phyloP scores from a whole-genome alignment of 2,888 invertebrate genomes.

The Cotesia congregata region DNA sequence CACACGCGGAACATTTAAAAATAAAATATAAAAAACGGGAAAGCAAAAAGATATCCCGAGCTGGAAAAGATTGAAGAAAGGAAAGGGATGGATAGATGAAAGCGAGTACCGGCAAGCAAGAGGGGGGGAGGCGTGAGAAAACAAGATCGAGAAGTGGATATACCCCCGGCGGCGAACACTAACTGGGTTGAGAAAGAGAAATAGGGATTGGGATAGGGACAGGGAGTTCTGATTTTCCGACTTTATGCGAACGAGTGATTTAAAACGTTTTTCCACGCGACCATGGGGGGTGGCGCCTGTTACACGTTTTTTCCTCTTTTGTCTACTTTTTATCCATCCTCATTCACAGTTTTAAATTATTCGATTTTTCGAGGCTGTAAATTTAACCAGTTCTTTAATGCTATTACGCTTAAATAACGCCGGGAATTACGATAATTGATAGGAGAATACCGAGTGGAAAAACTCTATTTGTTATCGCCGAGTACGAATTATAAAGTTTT shows the following conservation, averaged over 20 bases:
- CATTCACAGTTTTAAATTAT: neutral
- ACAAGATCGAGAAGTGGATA: slow-evolving; percentile 30
- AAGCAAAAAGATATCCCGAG: neutral
- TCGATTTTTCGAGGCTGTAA: neutral
- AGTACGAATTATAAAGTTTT: too few relatives aligned
- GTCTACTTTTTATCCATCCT: slow-evolving; percentile 6
- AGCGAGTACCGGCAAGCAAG: neutral
- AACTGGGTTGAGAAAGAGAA: slow-evolving; percentile 16
- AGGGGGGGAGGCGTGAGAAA: slow-evolving; percentile 32
- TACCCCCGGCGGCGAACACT: slow-evolving; percentile 19
- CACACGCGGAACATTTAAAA: slow-evolving; percentile 29
- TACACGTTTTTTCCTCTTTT: neutral
- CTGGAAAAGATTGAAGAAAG: neutral
- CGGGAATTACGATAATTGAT: neutral
- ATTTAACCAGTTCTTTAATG: neutral
- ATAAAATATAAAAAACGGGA: slow-evolving; percentile 11
- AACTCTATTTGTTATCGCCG: too few relatives aligned
- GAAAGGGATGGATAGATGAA: neutral
- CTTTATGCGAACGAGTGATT: slow-evolving; percentile 42
- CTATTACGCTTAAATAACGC: neutral
- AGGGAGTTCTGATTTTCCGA: slow-evolving; percentile 50
- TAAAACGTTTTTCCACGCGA: slow-evolving; percentile 31
- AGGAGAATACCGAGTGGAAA: too few relatives aligned
- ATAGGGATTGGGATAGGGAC: slow-evolving; percentile 24
- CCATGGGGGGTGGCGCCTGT: slow-evolving; percentile 29